Conservation (phyloP, 2,113 vertebrate genomes). For the Leiothrix lutea region DNA sequence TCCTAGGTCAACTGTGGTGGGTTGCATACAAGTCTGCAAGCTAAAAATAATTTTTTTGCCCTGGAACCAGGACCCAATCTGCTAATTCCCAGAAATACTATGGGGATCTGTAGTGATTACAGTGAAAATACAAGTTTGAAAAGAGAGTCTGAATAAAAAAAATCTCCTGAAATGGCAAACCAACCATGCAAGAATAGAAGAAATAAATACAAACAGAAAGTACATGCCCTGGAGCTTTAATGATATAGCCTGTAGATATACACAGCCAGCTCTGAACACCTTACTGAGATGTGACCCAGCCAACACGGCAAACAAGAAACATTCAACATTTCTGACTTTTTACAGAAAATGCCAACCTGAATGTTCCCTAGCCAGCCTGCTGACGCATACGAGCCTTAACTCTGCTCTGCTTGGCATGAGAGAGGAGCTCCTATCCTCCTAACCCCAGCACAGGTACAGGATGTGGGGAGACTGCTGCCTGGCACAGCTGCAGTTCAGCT, state of each 20-base stretch:
- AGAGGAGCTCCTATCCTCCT: background rate
- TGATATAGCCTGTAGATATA: background rate
- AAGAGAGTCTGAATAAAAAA: background rate
- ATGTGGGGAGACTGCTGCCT: background rate
- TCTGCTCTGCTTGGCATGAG: background rate
- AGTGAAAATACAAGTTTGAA: background rate
- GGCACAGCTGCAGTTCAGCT: background rate
- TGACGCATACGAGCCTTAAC: background rate
- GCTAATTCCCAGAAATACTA: background rate
- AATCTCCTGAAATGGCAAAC: background rate
- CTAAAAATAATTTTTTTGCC: background rate
- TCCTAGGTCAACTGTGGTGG: background rate
- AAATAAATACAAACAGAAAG: background rate
- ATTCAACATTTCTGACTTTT: background rate
- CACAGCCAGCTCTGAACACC: background rate
- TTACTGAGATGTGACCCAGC: background rate
- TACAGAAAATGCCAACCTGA: rapidly evolving
- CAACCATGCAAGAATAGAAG: background rate
- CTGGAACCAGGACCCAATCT: background rate
- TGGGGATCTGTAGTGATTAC: background rate
- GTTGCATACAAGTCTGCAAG: background rate
- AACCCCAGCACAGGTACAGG: background rate
- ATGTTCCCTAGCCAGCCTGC: background rate
- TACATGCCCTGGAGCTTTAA: background rate
- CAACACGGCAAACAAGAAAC: background rate